Base-by-base conservation (phyloP, 2,797 vertebrate genomes). In the Petrocephalus sullivani region DNA sequence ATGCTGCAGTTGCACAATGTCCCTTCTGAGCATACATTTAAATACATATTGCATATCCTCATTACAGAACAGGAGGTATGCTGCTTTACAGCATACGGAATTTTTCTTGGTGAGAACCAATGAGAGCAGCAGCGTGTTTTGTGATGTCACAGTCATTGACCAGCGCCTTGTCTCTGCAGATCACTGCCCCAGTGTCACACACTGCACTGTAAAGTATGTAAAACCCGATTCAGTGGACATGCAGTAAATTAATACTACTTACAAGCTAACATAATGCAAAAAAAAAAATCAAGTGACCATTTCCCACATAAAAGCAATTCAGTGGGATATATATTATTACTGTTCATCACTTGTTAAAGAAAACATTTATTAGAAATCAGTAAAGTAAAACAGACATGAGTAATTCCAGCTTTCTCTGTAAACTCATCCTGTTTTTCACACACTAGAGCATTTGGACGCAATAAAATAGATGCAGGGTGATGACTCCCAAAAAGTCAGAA, bases 1-100 rank as follows among this genome's bases (percentile, higher is more conserved):
- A 87, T 87, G 23, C 53, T 88, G 37, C 16, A 84, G 88, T 91
- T 91, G 82, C 6, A 46, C 88, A 91, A 91, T 88, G 19, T 67
- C 82, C 83, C 58, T 89, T 57, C 71, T 8, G 49, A 23, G 81
- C 51, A 83, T 51, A 83, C 46, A 51, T 82, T 82, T 82, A 60
- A 78, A 71, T 49, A 67, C 49, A 46, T 57, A 14, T 86, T 88
- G 83, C 88, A 88, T 58, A 54, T 64, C 49, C 37, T 51, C 16
- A 49, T 46, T 86, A 37, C 56, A 88, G 82, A 54, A 56, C 60
- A 85, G 83, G 61, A 85, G 46, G 61, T 33, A 4, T 51, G 49
- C 4, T 60, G 78, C 7, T 60, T 82, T 51, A 83, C 53, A 82
- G 10, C 28, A 37, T 6, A 87, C 16, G 46, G 54, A 8, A 49